Evolutionary conservation across 2,888 invertebrate genomes (phyloP), one percentile per base, ranked within the genome.

Genomic region (Xanthia togata): DNA sequence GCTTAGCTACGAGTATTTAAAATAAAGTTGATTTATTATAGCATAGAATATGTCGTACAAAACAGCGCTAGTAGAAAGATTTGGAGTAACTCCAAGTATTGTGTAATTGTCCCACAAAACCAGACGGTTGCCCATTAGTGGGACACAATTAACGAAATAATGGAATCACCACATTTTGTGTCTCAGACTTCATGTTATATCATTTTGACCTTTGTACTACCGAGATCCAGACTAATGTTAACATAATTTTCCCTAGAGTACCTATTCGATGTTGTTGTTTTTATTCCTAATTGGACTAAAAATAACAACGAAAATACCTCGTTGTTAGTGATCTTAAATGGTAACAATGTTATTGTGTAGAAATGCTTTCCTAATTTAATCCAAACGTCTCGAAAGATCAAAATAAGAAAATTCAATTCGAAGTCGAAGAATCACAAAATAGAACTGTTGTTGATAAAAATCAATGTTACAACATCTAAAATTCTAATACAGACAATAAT

Each of bases 1-100:
- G 53, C 50, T 50, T 64, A 53, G 44, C 31, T 55, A n/a, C n/a
- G n/a, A n/a, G n/a, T n/a, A 65, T 62, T 79, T 75, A 47, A 68
- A 79, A 70, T 60, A 76, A 79, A 70, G 55, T 59, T 77, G 74
- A 84, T 77, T 71, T 73, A 84, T 76, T 55, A 50, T 53, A 70
- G 64, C 60, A 67, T 53, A 75, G 38, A 73, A 38, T 38, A 26
- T 59, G 47, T 67, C 62, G 44, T 63, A 47, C 55, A 73, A 71
- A 85, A 78, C 72, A 64, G 60, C 11, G 57, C 35, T 38, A 59
- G 63, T 67, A 62, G 67, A 80, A 75, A 78, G 71, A 85, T 81
- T 88, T 88, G 88, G 87, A 83, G 50, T 31, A 31, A 60, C 20
- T 87, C 87, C 88, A 88, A 87, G 73, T 73, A 73, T 86, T 82